A percentile compares a stretch with the other conserved stretches of the same genome.
Evolutionary conservation across 2,888 invertebrate species (phyloP).

Genomic region (Chymomyza amoena): DNA sequence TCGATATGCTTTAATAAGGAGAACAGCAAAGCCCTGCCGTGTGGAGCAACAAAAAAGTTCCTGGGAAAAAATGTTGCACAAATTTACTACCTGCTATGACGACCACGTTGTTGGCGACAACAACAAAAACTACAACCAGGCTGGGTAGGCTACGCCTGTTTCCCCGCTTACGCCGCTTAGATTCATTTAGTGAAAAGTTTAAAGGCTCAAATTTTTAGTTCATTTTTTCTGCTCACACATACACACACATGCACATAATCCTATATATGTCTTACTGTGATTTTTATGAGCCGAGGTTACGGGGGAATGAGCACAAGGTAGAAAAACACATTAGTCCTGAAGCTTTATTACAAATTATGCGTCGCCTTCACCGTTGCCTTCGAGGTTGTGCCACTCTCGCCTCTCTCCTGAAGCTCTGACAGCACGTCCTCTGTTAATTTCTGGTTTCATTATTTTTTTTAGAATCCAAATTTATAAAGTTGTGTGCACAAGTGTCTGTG

Average conservation of each 20-base stretch:
- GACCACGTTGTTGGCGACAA: slow-evolving; percentile 23
- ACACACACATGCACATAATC: neutral
- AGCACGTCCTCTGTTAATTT: slow-evolving; percentile 23
- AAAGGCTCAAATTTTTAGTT: slow-evolving; percentile 66
- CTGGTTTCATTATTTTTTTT: slow-evolving; percentile 22
- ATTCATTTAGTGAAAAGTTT: slow-evolving; percentile 71
- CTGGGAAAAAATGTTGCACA: slow-evolving; percentile 73
- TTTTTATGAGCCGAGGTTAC: slow-evolving; percentile 50
- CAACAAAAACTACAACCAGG: slow-evolving; percentile 32
- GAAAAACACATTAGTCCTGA: slow-evolving; percentile 62
- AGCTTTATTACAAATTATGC: slow-evolving; percentile 73
- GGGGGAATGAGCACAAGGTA: slow-evolving; percentile 17
- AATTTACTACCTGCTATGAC: slow-evolving; percentile 61
- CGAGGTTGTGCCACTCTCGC: no score
- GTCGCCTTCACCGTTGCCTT: slow-evolving; percentile 42
- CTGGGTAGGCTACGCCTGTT: neutral
- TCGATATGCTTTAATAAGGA: slow-evolving; percentile 60
- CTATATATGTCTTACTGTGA: slow-evolving; percentile 29
- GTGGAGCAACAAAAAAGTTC: slow-evolving; percentile 47
- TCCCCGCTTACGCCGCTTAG: slow-evolving; percentile 51
- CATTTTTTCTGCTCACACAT: slow-evolving; percentile 36
- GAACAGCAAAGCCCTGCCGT: slow-evolving; percentile 13
- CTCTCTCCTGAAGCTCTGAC: slow-evolving; percentile 10
- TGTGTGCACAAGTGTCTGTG: slow-evolving; percentile 53
- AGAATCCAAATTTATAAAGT: slow-evolving; percentile 51